These are phyloP conservation scores for Fissipunctia ypsillon DNA, from an alignment of 2,888 invertebrate genomes.

Conservation along the genomic window DNA sequence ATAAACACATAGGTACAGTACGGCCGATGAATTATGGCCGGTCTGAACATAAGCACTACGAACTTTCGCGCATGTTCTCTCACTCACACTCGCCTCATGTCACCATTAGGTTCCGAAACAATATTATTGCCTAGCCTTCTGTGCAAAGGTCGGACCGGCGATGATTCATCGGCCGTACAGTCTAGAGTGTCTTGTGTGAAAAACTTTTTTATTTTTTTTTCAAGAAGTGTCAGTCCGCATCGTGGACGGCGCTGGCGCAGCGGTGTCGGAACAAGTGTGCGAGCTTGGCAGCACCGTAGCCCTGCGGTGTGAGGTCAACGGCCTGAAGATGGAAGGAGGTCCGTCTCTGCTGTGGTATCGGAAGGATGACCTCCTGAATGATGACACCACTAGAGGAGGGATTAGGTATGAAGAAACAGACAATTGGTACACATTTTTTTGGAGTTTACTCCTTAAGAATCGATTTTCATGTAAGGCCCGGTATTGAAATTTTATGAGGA, in stretches of 20 bases:
- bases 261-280: conserved; percentile 86
- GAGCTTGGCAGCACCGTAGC: conserved; percentile 87
- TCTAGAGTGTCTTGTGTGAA: not conserved
- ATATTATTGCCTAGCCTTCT: not conserved
- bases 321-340: conserved; percentile 87
- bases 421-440: not conserved
- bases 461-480: no score
- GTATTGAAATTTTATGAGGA: no score
- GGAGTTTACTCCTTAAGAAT: no score
- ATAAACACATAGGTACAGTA: not conserved
- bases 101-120: not conserved
- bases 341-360: conserved; percentile 87
- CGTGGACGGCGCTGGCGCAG: conserved; percentile 87
- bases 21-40: not conserved
- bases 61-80: no score
- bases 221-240: conserved; percentile 88
- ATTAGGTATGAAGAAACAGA: conserved; percentile 77
- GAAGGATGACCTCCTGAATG: conserved; percentile 83
- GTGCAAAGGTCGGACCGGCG: not conserved
- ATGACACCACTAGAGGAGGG: conserved; percentile 87
- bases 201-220: not conserved
- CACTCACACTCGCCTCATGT: not conserved
- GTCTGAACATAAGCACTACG: no score
- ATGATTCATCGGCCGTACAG: not conserved
- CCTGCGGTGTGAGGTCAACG: conserved; percentile 85